Evolutionary conservation across 1,140 invertebrate species (phyloP), one percentile per base, ranked within the genome.

Genomic region (Dolichoris vasculosae): DNA sequence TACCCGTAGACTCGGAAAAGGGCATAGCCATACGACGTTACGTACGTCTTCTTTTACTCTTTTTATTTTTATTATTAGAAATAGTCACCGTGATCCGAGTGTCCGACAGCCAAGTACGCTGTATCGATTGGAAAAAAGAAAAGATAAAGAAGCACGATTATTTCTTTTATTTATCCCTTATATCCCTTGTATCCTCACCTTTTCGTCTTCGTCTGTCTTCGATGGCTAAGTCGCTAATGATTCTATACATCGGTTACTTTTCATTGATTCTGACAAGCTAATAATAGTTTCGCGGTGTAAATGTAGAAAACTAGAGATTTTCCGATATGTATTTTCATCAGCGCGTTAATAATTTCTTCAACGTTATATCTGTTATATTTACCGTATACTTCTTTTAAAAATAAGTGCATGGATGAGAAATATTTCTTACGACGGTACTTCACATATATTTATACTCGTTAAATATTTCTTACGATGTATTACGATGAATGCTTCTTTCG

Each of bases 201-300:
- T 23, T 69, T 20, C 48, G 17, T 20, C 76, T 59, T 59, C 48
- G 20, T 48, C n/a, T 40, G 51, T 38, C 38, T 59, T 46, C n/a
- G n/a, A n/a, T 59, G 35, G 59, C 17, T 78, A 59, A 4, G 6
- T 76, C n/a, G 23, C n/a, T 20, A 38, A 1, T 38, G 35, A 40
- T 71, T 43, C 43, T 38, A 46, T 46, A 75, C 40, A 26, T 51
- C 48, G 48, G 48, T 11, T 23, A 17, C 75, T 26, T 38, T 78
- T 30, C 76, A 78, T 78, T 78, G 76, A 55, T 78, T 78, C 76
- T 38, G 17, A 78, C 32, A 64, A 32, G 55, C 9, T 63, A 79
- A 79, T 79, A 79, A 79, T 63, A 79, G 77, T 64, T 64, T 40
- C 17, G 4, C 17, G 67, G 40, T 40, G 30, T 76, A 76, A 30